Conservation (phyloP, 2,113 vertebrate genomes). For the Bujurquina vittata region DNA sequence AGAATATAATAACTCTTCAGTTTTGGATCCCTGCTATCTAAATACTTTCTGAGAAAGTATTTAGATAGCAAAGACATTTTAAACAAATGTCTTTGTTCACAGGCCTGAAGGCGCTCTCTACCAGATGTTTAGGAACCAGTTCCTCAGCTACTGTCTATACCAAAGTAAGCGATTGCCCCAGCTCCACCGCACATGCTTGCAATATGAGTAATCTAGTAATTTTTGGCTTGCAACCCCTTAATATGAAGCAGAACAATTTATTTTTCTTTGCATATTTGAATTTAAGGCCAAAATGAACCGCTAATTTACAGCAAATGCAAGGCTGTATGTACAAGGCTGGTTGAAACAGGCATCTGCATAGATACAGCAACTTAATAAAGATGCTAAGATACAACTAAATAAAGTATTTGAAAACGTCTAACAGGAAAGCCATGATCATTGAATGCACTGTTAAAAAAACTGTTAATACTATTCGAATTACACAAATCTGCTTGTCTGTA, state of each 20-base stretch:
- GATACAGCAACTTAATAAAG: no score
- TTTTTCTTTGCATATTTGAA: background rate
- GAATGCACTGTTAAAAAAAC: background rate
- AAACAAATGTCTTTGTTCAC: slow-evolving; percentile 20
- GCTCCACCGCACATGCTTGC: background rate
- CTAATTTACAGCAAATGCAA: background rate
- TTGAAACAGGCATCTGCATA: no score
- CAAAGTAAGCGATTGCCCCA: slow-evolving; percentile 86
- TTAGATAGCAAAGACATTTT: no score
- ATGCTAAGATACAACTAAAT: no score
- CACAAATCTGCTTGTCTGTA: background rate
- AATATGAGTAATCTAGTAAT: background rate
- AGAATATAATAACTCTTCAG: background rate
- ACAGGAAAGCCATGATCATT: background rate
- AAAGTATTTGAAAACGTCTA: background rate
- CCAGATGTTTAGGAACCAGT: slow-evolving; percentile 97
- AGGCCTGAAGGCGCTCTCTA: slow-evolving; percentile 97
- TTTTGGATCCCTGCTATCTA: background rate
- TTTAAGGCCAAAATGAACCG: background rate
- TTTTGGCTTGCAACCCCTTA: background rate
- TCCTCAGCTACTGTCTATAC: slow-evolving; percentile 94
- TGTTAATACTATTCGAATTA: background rate
- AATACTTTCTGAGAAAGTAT: accelerated
- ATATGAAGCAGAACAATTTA: background rate
- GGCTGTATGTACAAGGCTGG: no score